A percentile compares a stretch with the other conserved stretches of the same genome.
Conservation (phyloP, 2,113 vertebrate genomes). For the Atherinomorus stipes region DNA sequence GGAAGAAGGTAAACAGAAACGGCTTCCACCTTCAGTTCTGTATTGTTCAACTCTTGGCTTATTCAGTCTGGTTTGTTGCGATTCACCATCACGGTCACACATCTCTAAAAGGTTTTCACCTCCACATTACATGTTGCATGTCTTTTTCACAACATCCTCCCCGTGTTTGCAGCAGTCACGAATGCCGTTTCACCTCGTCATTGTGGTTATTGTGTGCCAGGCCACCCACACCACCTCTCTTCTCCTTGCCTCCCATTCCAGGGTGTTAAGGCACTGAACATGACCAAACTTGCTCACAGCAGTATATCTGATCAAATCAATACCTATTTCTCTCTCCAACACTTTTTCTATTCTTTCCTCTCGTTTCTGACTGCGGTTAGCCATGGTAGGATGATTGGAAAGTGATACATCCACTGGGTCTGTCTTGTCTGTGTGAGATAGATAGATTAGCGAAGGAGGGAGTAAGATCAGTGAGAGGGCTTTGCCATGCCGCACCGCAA, state of each 20-base stretch:
- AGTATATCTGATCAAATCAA: slow-evolving; percentile 72
- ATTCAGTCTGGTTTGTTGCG: slow-evolving; percentile 5
- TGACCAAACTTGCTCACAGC: slow-evolving; percentile 50
- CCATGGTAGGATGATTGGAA: slow-evolving; percentile 67
- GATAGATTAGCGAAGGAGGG: slow-evolving; percentile 50
- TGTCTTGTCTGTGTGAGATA: slow-evolving; percentile 54
- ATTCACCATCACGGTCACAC: background rate
- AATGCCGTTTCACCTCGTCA: slow-evolving; percentile 5
- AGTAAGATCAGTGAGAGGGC: slow-evolving; percentile 34
- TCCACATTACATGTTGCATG: background rate
- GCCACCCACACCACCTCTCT: slow-evolving; percentile 46
- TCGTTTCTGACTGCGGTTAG: slow-evolving; percentile 43
- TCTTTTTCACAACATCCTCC: slow-evolving; percentile 6
- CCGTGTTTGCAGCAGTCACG: slow-evolving; percentile 10
- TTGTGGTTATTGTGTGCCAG: slow-evolving; percentile 40
- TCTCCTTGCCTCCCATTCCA: slow-evolving; percentile 41
- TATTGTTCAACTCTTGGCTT: background rate
- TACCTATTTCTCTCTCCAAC: slow-evolving; percentile 60
- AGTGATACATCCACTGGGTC: slow-evolving; percentile 50
- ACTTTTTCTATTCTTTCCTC: slow-evolving; percentile 46
- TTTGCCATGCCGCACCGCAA: slow-evolving; percentile 30
- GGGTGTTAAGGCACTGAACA: slow-evolving; percentile 64
- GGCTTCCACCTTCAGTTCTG: background rate
- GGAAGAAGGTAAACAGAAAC: background rate
- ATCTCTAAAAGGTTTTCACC: background rate